These are phyloP conservation scores for Diadema setosum DNA, from an alignment of 35 echinoderm and acorn worm species.

Conservation along the genomic window DNA sequence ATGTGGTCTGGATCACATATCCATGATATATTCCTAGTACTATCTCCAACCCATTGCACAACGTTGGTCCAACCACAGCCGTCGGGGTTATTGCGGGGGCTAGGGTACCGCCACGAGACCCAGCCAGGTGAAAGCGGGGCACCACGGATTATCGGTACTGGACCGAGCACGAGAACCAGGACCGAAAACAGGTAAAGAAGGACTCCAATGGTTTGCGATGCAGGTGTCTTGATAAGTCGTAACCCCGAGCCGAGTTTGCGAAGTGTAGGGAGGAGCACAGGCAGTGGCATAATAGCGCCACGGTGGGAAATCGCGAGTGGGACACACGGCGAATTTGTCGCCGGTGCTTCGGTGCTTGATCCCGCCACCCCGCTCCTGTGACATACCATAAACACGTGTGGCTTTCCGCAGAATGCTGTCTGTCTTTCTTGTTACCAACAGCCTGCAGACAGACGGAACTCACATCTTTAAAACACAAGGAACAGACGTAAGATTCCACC, in stretches of 20 bases:
- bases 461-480: too few relatives aligned
- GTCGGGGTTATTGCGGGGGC: neutral
- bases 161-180: neutral
- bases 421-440: too few relatives aligned
- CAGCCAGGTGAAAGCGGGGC: neutral
- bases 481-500: too few relatives aligned
- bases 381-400: too few relatives aligned
- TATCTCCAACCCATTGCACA: neutral
- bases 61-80: neutral
- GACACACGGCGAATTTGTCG: too few relatives aligned
- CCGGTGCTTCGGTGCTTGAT: too few relatives aligned
- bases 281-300: constrained; percentile 7
- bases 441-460: too few relatives aligned
- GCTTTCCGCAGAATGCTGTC: too few relatives aligned
- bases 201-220: neutral
- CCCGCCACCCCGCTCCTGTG: too few relatives aligned
- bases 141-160: neutral
- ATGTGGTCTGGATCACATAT: neutral
- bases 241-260: neutral
- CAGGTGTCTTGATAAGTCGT: neutral
- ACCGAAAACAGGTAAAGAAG: neutral
- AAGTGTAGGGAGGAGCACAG: neutral
- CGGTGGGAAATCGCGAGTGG: too few relatives aligned
- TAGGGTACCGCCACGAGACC: neutral
- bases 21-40: constrained; percentile 1